Percentiles rank a stretch among this genome's conserved stretches.
Conservation (phyloP, 2,113 vertebrate genomes). For the Lophochroa leadbeateri region DNA sequence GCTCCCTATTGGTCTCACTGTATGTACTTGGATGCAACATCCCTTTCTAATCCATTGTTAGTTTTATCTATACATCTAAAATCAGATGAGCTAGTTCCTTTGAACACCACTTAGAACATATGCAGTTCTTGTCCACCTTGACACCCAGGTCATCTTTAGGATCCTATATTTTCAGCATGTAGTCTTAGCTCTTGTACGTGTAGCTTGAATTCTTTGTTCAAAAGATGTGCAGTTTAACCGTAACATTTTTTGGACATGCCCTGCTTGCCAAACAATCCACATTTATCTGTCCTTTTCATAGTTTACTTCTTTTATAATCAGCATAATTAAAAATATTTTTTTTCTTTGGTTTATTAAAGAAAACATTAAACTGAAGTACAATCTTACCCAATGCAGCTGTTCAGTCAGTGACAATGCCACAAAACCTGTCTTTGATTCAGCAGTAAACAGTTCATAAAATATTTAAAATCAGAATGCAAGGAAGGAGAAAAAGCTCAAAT, state of each 20-base stretch:
- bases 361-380: no score
- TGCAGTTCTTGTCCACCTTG: rapidly evolving
- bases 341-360: no score
- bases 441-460: no score
- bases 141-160: not conserved
- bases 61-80: not conserved
- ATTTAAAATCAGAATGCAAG: no score
- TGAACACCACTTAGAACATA: not conserved
- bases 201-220: not conserved
- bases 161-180: not conserved
- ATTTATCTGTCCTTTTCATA: not conserved
- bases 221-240: not conserved
- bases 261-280: not conserved
- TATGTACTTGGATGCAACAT: not conserved
- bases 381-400: no score
- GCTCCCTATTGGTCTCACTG: not conserved
- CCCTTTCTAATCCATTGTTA: not conserved
- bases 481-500: no score
- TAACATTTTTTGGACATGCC: not conserved
- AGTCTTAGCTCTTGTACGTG: not conserved
- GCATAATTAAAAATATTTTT: not conserved
- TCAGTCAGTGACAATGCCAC: no score
- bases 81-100: not conserved
- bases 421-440: no score
- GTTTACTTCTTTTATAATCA: not conserved